Conservation (phyloP, 2,797 vertebrate genomes). For the Rallus crepitans region DNA sequence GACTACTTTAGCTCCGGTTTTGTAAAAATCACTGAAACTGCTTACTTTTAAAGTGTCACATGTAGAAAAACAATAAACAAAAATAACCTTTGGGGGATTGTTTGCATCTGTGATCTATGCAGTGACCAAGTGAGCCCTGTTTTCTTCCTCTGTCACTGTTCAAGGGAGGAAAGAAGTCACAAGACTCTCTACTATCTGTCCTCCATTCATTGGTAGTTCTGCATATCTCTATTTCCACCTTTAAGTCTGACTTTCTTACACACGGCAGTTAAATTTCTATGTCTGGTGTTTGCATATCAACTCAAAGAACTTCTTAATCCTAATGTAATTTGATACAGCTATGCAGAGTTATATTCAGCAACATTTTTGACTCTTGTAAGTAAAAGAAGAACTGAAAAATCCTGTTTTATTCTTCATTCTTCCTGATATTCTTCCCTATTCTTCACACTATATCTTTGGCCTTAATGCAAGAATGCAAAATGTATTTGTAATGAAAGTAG, state of each 20-base stretch:
- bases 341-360: neutral
- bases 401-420: neutral
- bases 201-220: neutral
- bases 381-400: neutral
- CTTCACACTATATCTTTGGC: neutral
- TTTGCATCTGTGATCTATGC: neutral
- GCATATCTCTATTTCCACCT: neutral
- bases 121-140: neutral
- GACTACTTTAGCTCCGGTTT: neutral
- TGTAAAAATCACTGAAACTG: accelerated
- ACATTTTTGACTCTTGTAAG: neutral
- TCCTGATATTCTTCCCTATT: neutral
- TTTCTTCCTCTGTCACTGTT: neutral
- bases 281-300: neutral
- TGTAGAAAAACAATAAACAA: neutral
- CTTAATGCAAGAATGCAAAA: neutral
- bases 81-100: accelerated
- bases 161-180: accelerated
- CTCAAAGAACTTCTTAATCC: neutral
- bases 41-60: neutral
- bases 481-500: neutral
- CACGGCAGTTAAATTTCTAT: neutral
- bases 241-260: neutral
- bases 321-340: neutral
- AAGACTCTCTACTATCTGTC: accelerated